Percentiles rank a stretch among this genome's conserved stretches.
phyloP scores from a whole-genome alignment of 2,113 vertebrate species.

The Ramphastos sulfuratus region DNA sequence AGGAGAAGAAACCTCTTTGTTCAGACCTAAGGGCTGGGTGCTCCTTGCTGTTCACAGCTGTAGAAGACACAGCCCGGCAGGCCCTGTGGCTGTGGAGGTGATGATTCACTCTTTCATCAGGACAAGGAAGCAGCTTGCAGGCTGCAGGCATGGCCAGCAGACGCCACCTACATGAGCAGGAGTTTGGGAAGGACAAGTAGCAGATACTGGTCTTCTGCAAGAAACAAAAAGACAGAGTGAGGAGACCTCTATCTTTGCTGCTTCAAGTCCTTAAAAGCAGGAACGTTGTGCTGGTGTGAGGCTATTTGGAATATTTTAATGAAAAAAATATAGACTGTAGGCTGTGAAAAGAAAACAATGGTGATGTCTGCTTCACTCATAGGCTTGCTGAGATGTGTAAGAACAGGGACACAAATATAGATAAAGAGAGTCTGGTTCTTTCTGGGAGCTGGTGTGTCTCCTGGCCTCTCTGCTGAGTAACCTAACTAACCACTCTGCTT shows the following conservation, averaged over 20 bases:
- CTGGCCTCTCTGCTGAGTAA: too few species aligned
- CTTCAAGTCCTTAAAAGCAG: not conserved
- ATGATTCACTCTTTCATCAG: not conserved
- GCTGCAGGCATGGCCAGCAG: not conserved
- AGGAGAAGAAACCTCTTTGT: not conserved
- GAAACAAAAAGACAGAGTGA: not conserved
- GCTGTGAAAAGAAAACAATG: too few species aligned
- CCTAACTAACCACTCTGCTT: too few species aligned
- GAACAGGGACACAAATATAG: too few species aligned
- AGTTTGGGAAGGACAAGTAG: slow-evolving; percentile 96
- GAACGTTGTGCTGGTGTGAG: too few species aligned
- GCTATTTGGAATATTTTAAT: too few species aligned
- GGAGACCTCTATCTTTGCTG: rapidly evolving
- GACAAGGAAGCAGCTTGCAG: too few species aligned
- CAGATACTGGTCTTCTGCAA: slow-evolving; percentile 95
- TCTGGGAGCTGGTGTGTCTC: too few species aligned
- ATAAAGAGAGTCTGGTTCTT: too few species aligned
- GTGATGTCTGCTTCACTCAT: too few species aligned
- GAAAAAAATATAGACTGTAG: too few species aligned
- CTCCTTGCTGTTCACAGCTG: not conserved
- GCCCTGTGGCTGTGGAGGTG: not conserved
- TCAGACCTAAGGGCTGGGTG: not conserved
- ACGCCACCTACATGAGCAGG: slow-evolving; percentile 86
- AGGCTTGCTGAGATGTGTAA: too few species aligned
- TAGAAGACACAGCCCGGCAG: not conserved